Percentiles rank a stretch among this genome's conserved stretches.
Evolutionary conservation across 2,888 invertebrate species (phyloP).

Genomic region (Lasioglossum marginatum): DNA sequence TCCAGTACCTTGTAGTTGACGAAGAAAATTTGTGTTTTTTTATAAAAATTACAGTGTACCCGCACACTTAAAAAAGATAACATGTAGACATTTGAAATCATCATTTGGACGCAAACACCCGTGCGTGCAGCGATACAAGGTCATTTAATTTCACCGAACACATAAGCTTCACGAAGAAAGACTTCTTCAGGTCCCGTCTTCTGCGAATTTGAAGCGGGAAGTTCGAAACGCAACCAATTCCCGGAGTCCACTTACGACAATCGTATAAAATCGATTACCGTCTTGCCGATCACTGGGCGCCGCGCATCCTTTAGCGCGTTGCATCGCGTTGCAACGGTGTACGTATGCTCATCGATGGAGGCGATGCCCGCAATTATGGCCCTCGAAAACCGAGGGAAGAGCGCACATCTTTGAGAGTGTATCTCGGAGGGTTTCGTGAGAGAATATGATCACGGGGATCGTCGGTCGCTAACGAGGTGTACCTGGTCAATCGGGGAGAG

Average conservation of each 20-base stretch:
- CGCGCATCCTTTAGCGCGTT: background rate
- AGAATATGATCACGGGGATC: constrained; percentile 1
- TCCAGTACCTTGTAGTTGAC: background rate
- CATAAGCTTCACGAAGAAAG: background rate
- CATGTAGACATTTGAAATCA: background rate
- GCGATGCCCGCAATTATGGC: background rate
- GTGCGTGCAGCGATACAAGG: background rate
- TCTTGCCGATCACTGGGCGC: background rate
- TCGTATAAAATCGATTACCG: background rate
- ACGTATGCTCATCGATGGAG: background rate
- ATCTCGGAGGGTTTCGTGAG: constrained; percentile 6
- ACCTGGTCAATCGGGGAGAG: constrained; percentile 1
- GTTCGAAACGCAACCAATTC: background rate
- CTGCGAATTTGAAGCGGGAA: background rate
- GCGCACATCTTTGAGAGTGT: background rate
- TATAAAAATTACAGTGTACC: background rate
- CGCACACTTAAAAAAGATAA: background rate
- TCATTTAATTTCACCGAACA: background rate
- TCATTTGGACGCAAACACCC: background rate
- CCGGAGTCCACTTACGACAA: background rate
- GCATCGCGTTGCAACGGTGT: background rate
- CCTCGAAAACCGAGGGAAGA: background rate
- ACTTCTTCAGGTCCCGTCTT: background rate
- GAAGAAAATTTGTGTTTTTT: background rate
- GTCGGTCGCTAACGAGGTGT: constrained; percentile 8